Conservation (phyloP, 1,140 invertebrate species). For the Hylaeus volcanicus region DNA sequence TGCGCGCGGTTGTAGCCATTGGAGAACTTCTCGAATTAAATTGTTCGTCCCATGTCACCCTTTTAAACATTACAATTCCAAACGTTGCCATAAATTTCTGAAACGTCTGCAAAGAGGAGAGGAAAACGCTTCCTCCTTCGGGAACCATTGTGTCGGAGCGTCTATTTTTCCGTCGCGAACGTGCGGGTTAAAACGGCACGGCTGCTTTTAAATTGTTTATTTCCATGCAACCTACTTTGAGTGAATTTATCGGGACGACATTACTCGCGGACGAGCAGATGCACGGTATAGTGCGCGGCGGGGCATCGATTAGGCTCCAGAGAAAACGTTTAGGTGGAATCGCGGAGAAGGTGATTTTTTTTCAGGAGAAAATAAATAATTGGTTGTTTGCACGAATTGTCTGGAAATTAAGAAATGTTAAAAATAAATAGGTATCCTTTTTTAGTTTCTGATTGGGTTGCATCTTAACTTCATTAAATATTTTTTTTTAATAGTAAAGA, state of each 20-base stretch:
- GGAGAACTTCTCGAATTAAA: conserved; percentile 12
- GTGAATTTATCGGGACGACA: background rate
- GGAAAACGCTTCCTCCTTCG: background rate
- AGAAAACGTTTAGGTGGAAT: background rate
- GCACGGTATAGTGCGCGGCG: background rate
- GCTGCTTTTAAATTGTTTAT: conserved; percentile 23
- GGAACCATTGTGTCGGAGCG: conserved; percentile 2
- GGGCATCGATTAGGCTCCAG: background rate
- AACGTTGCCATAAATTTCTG: conserved; percentile 21
- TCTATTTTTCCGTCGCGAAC: conserved; percentile 10
- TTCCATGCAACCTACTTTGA: background rate
- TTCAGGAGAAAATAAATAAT: no score
- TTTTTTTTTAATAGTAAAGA: no score
- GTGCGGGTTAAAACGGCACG: conserved; percentile 2
- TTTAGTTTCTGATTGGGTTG: no score
- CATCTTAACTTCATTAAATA: no score
- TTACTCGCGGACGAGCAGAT: background rate
- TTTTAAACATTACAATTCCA: conserved; percentile 17
- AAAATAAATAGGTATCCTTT: no score
- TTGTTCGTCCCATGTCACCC: conserved; percentile 14
- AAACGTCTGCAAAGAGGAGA: background rate
- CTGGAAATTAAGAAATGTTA: no score
- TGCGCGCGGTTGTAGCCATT: background rate
- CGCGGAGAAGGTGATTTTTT: no score
- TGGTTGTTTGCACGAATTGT: no score